These are phyloP conservation scores for Asbolus verrucosus DNA, from an alignment of 1,140 invertebrate genomes.

Conservation along the genomic window DNA sequence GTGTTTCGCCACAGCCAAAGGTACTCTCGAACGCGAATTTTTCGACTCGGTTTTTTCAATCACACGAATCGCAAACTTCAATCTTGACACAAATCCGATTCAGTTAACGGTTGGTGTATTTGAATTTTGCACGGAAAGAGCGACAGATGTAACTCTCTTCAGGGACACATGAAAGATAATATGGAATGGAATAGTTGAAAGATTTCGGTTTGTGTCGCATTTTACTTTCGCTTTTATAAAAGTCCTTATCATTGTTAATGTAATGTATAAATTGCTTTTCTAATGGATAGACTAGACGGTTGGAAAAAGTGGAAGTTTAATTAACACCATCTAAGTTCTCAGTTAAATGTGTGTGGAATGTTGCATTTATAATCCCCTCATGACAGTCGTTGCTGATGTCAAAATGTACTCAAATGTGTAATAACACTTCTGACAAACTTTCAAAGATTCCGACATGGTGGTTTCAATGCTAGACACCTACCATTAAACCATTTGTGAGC, in stretches of 20 bases:
- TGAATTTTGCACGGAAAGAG: not conserved
- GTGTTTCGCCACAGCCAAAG: not conserved
- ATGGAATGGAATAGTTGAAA: not conserved
- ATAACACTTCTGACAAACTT: too few species aligned
- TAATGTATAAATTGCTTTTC: too few species aligned
- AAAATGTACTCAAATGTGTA: too few species aligned
- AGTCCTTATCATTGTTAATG: too few species aligned
- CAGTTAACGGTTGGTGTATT: slow-evolving; percentile 8
- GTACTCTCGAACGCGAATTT: not conserved
- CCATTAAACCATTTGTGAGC: not conserved
- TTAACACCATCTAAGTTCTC: too few species aligned
- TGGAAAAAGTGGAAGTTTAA: too few species aligned
- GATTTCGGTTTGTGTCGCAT: slow-evolving; percentile 3
- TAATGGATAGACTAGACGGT: too few species aligned
- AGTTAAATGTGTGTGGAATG: too few species aligned
- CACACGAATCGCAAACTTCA: slow-evolving; percentile 5
- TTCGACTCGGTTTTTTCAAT: not conserved
- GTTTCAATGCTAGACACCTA: not conserved
- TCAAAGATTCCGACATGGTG: not conserved
- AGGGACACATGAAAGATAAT: not conserved
- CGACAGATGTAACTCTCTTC: slow-evolving; percentile 20
- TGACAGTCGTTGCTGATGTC: too few species aligned
- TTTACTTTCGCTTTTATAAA: too few species aligned
- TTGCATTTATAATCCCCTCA: too few species aligned
- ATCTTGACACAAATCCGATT: not conserved